phyloP scores from a whole-genome alignment of 2,113 vertebrate genomes.

The Burhinus oedicnemus region DNA sequence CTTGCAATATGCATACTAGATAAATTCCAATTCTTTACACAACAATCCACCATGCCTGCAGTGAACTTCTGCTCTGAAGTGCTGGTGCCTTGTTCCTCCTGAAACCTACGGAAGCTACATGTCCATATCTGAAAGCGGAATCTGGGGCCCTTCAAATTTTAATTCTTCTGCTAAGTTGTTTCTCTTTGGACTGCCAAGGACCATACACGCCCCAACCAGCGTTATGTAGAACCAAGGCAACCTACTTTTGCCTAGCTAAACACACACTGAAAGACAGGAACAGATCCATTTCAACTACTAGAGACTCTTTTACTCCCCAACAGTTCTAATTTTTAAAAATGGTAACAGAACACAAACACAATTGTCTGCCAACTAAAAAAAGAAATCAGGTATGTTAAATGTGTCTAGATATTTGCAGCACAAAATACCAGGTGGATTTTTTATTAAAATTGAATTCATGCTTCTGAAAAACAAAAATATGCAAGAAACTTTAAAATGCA shows the following conservation, averaged over 20 bases:
- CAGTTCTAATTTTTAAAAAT: background rate
- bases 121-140: background rate
- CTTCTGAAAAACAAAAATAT: background rate
- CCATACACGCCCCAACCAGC: rapidly evolving
- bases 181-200: background rate
- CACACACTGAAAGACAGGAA: background rate
- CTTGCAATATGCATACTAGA: background rate
- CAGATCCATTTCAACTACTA: background rate
- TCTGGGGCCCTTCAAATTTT: background rate
- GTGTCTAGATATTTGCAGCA: background rate
- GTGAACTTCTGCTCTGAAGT: background rate
- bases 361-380: background rate
- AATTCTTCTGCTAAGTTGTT: background rate
- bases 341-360: background rate
- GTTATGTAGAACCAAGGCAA: background rate
- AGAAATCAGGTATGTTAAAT: background rate
- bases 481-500: background rate
- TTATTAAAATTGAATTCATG: background rate
- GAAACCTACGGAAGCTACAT: background rate
- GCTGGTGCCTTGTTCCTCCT: background rate
- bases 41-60: background rate
- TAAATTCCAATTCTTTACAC: background rate
- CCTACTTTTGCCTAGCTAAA: background rate
- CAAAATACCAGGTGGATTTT: background rate
- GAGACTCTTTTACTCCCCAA: background rate